Evolutionary conservation across 2,113 vertebrate species (phyloP), one percentile per base, ranked within the genome.

Genomic region (Syngnathus floridae): DNA sequence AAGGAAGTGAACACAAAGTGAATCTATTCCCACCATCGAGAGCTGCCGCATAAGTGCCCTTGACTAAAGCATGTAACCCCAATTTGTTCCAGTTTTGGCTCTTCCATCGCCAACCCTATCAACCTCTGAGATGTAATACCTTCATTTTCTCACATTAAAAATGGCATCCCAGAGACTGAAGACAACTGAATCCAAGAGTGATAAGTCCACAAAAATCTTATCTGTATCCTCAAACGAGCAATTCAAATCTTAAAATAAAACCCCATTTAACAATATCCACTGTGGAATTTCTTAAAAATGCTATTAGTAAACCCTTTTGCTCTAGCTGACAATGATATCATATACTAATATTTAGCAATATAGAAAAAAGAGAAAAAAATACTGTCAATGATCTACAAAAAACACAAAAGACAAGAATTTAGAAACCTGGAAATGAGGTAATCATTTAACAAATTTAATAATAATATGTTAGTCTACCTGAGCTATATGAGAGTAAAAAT

Each of bases 21-120:
- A 56, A 56, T 56, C 21, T 77, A 60, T 79, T 87, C 81, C 73
- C 76, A 82, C 72, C 69, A 76, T 73, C 67, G 19, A 56, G 17
- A 65, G 37, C 56, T 2, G 12, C 19, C 1, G 12, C 46, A 61
- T 41, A 75, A 74, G 74, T 70, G 70, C 67, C 73, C 65, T 7
- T 3, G 10, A 81, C 66, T 59, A 62, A 75, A 57, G 72, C 66
- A 78, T 73, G 72, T 73, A 79, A 84, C 70, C 45, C 75, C 66
- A 69, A 77, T 85, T 84, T 74, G 81, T 82, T 81, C 78, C 76
- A 76, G 73, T 74, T 73, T 67, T 52, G 8, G 59, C 54, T 70
- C 19, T 8, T 74, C 74, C 67, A 67, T 43, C 49, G 54, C 61
- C 56, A 76, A 66, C 46, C 67, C 62, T 12, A 63, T 70, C 62